Base-by-base conservation (phyloP, 2,113 vertebrate genomes). In the Natator depressus region DNA sequence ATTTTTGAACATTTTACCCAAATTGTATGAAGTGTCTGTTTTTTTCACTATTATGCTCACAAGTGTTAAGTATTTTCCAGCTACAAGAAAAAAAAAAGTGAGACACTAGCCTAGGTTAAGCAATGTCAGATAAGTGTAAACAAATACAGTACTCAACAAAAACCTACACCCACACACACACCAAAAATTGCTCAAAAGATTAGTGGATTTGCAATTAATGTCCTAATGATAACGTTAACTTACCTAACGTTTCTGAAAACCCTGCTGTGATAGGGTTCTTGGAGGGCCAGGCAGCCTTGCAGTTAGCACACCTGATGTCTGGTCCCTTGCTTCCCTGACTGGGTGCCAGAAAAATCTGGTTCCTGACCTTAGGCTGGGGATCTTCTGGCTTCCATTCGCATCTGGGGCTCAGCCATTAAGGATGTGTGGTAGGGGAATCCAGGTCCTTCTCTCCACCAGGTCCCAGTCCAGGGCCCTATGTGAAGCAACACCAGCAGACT, bases 151-250 rank as follows among this genome's bases (percentile, higher is more conserved):
- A 42, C 72, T 46, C 25, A 46, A 46, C 65, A 69, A 69, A 59
- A 59, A 69, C 8, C 53, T 53, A 20, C 27, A 25, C 47, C 6
- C 47, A 49, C 47, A 49, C 47, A 49, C 53, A 19, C 16, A 5
- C 53, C 53, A 17, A 35, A n/a, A 69, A 65, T 65, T 19, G 35
- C 62, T 69, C 35, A 69, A 69, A 69, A n/a, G 35, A 81, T 29
- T 19, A 92, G 57, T 90, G 88, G 84, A 89, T 93, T 94, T 93
- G n/a, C 13, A 89, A 90, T 80, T 90, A 94, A 90, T 91, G 85
- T 80, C 90, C 92, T 87, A 95, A 87, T 76, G 24, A 42, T 89
- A 59, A 3, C 3, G 1, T 87, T 79, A 80, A 22, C 31, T 19
- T 69, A n/a, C 16, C 35, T 35, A 16, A 69, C 8, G 8, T 69